Evolutionary conservation across 2,888 invertebrate genomes (phyloP).

Genomic region (Physocephala rufipes): DNA sequence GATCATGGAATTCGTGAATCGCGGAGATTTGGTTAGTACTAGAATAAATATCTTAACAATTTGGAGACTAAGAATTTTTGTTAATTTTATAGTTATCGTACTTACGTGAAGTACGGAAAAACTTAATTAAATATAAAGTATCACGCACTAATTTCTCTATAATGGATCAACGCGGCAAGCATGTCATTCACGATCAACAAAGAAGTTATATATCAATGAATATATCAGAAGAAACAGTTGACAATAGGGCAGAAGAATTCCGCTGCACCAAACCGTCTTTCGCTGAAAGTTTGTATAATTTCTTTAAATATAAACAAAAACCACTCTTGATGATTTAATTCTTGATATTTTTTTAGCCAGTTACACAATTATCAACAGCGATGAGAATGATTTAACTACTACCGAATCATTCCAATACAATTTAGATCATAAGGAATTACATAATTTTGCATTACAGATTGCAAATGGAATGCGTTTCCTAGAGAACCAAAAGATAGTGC

Average conservation of each 20-base stretch:
- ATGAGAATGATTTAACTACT: conserved; percentile 41
- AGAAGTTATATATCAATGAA: conserved; percentile 62
- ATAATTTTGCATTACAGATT: conserved; percentile 81
- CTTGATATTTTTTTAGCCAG: conserved; percentile 50
- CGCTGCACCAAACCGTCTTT: conserved; percentile 66
- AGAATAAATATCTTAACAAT: not conserved
- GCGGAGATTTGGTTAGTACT: conserved; percentile 74
- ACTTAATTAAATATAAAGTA: conserved; percentile 42
- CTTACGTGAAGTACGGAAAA: conserved; percentile 52
- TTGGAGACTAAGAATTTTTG: not conserved
- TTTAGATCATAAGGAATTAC: conserved; percentile 69
- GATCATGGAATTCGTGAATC: conserved; percentile 80
- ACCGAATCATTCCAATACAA: conserved; percentile 60
- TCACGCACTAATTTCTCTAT: conserved; percentile 46
- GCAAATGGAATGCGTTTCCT: conserved; percentile 83
- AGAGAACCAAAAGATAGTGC: conserved; percentile 75
- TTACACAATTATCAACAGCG: conserved; percentile 56
- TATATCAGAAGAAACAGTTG: conserved; percentile 50
- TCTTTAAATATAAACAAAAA: not conserved
- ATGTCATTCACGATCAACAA: not conserved
- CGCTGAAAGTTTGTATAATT: conserved; percentile 69
- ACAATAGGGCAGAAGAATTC: conserved; percentile 35
- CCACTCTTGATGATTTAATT: conserved; percentile 17
- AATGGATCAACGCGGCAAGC: conserved; percentile 27
- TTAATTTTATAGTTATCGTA: conserved; percentile 48